Percentiles rank a stretch among this genome's conserved stretches.
These are phyloP conservation scores for Nasonia vitripennis DNA, from an alignment of 1,140 invertebrate genomes.

Conservation along the genomic window DNA sequence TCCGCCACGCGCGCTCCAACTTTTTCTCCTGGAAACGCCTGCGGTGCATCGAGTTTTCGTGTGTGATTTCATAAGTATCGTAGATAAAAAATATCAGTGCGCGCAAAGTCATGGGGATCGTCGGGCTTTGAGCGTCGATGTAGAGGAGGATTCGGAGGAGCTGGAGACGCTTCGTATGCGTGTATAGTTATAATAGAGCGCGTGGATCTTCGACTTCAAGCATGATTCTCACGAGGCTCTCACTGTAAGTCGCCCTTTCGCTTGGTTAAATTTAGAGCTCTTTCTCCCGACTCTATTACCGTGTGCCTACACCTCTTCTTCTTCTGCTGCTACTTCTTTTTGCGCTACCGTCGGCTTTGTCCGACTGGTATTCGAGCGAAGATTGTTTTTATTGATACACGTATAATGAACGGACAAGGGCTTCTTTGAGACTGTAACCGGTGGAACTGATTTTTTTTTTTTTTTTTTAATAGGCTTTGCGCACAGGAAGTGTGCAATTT, in stretches of 20 bases:
- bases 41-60: background rate
- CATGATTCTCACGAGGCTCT: slow-evolving; percentile 66
- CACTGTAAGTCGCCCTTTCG: slow-evolving; percentile 65
- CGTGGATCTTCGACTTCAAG: slow-evolving; percentile 55
- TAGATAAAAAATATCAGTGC: too few relatives aligned
- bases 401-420: too few relatives aligned
- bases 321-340: slow-evolving; percentile 30
- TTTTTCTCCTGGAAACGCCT: too few relatives aligned
- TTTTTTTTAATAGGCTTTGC: too few relatives aligned
- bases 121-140: background rate
- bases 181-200: slow-evolving; percentile 7
- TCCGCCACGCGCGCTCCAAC: background rate
- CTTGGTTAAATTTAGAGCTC: slow-evolving; percentile 35
- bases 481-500: too few relatives aligned
- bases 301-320: background rate
- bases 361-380: background rate
- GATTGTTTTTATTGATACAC: too few relatives aligned
- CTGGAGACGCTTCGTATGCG: background rate
- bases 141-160: background rate
- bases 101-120: too few relatives aligned
- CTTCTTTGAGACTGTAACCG: too few relatives aligned
- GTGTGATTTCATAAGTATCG: too few relatives aligned
- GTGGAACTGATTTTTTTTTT: too few relatives aligned
- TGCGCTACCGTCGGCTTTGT: background rate
- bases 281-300: slow-evolving; percentile 46